Conservation (phyloP, 2,113 vertebrate genomes). For the Ceyx cyanopectus region DNA sequence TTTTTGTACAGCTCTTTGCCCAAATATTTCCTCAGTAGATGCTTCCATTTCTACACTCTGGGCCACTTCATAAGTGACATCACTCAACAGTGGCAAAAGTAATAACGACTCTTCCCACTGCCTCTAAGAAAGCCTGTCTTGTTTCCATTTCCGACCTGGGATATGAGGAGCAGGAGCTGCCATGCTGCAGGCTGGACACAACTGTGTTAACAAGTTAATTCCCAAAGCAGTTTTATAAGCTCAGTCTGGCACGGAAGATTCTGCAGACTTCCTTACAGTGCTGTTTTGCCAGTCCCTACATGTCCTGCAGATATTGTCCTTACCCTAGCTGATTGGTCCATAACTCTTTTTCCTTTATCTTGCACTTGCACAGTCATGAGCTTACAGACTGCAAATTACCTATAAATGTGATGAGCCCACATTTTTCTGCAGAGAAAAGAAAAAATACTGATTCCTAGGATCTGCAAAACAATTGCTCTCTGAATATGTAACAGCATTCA, state of each 20-base stretch:
- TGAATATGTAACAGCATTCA: background rate
- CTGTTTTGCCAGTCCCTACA: background rate
- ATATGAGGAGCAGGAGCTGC: background rate
- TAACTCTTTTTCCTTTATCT: background rate
- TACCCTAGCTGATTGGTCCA: background rate
- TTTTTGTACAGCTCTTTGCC: background rate
- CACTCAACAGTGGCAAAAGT: background rate
- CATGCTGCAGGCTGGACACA: background rate
- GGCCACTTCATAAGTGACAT: background rate
- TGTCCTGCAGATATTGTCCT: background rate
- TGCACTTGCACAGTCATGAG: background rate
- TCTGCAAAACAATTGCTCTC: background rate
- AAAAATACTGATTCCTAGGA: background rate
- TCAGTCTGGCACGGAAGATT: background rate
- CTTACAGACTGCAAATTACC: background rate
- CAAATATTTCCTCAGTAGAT: background rate
- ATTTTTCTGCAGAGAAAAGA: background rate
- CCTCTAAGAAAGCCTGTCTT: background rate
- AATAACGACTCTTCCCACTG: background rate
- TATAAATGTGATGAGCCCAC: background rate
- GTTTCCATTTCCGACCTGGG: background rate
- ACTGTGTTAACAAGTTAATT: background rate
- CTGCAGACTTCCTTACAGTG: background rate
- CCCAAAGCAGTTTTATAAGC: background rate
- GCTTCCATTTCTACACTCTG: background rate